Conservation (phyloP, 2,113 vertebrate species). For the Romanogobio albipinnatus region DNA sequence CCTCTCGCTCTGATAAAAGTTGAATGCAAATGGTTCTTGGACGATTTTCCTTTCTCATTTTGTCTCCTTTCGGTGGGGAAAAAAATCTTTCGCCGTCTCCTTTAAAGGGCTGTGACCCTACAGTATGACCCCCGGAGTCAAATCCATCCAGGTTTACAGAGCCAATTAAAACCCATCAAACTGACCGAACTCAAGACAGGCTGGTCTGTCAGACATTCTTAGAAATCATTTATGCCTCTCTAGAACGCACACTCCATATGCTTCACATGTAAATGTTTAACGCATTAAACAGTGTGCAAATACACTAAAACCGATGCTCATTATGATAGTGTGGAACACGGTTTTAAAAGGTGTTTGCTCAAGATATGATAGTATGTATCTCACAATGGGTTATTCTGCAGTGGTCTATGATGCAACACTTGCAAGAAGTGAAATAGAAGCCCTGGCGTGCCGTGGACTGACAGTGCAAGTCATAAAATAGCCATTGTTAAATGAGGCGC, state of each 20-base stretch:
- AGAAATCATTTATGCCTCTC: not conserved
- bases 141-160: conserved; percentile 12
- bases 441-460: not conserved
- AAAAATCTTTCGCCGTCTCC: not conserved
- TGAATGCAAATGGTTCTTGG: conserved; percentile 78
- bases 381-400: not conserved
- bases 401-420: conserved; percentile 14
- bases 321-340: conserved; percentile 32
- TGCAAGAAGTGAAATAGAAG: not conserved
- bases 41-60: conserved; percentile 72
- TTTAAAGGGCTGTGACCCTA: conserved; percentile 9
- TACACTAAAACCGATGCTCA: conserved; percentile 28
- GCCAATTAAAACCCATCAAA: conserved; percentile 32
- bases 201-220: not conserved
- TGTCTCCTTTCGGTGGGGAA: conserved; percentile 27
- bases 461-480: not conserved
- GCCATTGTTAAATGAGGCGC: not conserved
- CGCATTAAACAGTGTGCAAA: conserved; percentile 31
- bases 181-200: not conserved
- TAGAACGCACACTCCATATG: not conserved
- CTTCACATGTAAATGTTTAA: conserved; percentile 12
- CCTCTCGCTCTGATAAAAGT: conserved; percentile 71
- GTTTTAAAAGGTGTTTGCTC: conserved; percentile 40
- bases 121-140: conserved; percentile 10
- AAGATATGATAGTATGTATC: conserved; percentile 39